Base-by-base conservation (phyloP, 1,140 invertebrate species). In the Orius insidiosus region DNA sequence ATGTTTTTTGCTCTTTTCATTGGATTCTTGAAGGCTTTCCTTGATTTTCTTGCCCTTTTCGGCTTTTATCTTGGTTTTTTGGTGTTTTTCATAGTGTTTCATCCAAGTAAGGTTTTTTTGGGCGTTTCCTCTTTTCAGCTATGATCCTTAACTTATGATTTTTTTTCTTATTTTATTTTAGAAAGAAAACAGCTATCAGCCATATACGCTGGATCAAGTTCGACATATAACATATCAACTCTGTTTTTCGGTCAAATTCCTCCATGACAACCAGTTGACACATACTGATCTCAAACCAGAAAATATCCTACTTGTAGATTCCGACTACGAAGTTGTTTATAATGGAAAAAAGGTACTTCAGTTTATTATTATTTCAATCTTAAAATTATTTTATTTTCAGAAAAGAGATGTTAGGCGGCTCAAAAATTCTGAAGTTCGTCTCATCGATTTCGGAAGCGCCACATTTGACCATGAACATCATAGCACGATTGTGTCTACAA, bases 391-490 rank as follows among this genome's bases (percentile, higher is more conserved):
- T 58, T 53, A 53, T 72, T n/a, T 70, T 10, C 66, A 94, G 85
- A 84, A 82, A 64, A 75, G 82, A 59, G 85, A 93, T 54, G 69
- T 88, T 35, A 70, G 78, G 56, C 71, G 78, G 44, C 82, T 98
- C 15, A 92, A 90, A 64, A 80, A 80, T 54, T 92, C 90, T 46
- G 85, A 95, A 59, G 93, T 98, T 43, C 75, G 84, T 53, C 74
- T 99, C 30, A 99, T 99, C 58, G 96, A 99, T 69, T 97, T 99
- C 67, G 96, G 96, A 47, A 98, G 93, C 63, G 95, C 96, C 10
- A 99, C 96, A 11, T 99, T 99, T 65, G 94, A 99, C 68, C 84
- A 98, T 66, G 96, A 99, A 62, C 94, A 99, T 70, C 96, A 99
- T 67, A 94, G 88, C 59, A 98, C 94, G 44, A 97, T 98, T 62